phyloP scores from a whole-genome alignment of 2,797 vertebrate species.

The Mastacembelus armatus region DNA sequence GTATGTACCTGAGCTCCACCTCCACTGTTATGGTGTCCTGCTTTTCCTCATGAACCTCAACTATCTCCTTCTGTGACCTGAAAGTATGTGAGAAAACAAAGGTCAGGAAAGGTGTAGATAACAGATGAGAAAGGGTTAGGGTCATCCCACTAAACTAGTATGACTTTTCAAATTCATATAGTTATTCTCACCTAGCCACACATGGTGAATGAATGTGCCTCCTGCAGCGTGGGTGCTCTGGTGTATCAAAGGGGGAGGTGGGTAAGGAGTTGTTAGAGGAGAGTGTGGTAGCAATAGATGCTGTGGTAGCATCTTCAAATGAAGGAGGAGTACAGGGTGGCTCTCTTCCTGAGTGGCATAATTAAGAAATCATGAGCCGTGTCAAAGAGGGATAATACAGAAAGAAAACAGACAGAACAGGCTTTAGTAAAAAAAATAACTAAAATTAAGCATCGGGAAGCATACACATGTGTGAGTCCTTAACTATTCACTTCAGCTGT shows the following conservation, averaged over 20 bases:
- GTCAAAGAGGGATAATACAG: background rate
- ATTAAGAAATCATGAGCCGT: background rate
- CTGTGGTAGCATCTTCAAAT: conserved; percentile 96
- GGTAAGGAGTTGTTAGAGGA: conserved; percentile 94
- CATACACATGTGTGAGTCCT: background rate
- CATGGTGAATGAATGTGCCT: conserved; percentile 89
- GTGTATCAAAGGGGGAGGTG: conserved; percentile 92
- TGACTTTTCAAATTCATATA: background rate
- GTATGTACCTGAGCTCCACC: conserved; percentile 86
- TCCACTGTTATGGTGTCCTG: conserved; percentile 92
- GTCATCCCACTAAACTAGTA: no score
- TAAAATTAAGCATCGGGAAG: background rate
- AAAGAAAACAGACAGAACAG: background rate
- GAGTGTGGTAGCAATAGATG: conserved; percentile 94
- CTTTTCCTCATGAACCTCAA: conserved; percentile 84
- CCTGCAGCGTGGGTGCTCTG: conserved; percentile 92
- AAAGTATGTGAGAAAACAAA: conserved; percentile 2
- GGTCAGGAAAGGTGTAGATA: conserved; percentile 1
- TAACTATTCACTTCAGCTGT: background rate
- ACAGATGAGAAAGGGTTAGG: no score
- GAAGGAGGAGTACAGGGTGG: conserved; percentile 94
- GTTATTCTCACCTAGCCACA: conserved; percentile 84
- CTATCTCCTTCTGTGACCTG: conserved; percentile 82
- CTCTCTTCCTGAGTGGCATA: conserved; percentile 77
- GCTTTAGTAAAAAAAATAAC: no score